phyloP scores from a whole-genome alignment of 2,797 vertebrate species.

The Artibeus jamaicensis region DNA sequence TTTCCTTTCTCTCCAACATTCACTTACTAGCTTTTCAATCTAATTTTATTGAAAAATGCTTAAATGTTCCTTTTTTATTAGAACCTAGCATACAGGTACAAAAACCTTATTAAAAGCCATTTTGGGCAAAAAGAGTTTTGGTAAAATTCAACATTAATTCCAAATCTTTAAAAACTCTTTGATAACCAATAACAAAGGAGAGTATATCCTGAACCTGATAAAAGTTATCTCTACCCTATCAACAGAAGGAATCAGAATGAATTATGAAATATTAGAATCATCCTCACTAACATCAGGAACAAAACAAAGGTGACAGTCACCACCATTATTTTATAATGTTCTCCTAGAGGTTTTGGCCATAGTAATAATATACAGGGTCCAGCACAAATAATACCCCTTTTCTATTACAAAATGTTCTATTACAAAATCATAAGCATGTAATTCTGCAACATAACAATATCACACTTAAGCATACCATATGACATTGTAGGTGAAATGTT shows the following conservation, averaged over 20 bases:
- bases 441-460: no score
- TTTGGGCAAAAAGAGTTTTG: not conserved
- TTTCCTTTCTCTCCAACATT: not conserved
- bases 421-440: no score
- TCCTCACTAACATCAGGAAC: not conserved
- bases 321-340: not conserved
- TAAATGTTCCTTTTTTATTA: constrained; percentile 15
- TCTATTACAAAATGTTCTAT: no score
- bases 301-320: not conserved
- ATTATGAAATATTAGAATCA: not conserved
- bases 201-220: not conserved
- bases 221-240: not conserved
- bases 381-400: no score
- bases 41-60: constrained; percentile 40
- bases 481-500: no score
- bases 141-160: not conserved
- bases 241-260: not conserved
- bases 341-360: not conserved
- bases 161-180: constrained; percentile 9
- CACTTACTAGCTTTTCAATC: not conserved
- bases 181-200: not conserved
- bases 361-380: not conserved
- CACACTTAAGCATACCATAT: no score
- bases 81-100: not conserved
- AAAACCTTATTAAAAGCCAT: constrained; percentile 11